Conservation (phyloP, 2,113 vertebrate genomes). For the Ceratotherium simum region DNA sequence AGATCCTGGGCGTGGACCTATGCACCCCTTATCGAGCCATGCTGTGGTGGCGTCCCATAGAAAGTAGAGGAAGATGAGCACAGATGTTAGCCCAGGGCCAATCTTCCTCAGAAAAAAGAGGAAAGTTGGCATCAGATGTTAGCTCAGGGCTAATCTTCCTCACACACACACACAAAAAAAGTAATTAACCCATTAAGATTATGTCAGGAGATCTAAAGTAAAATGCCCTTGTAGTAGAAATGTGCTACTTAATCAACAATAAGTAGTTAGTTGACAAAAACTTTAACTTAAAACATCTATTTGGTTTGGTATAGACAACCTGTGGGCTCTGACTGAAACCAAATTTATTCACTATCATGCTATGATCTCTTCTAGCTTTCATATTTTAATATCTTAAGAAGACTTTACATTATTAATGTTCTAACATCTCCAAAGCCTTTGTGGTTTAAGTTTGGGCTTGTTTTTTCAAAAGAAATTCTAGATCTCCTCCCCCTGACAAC, state of each 20-base stretch:
- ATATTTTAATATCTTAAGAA: conserved; percentile 37
- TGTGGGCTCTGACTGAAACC: background rate
- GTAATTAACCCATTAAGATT: background rate
- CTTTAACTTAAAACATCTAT: background rate
- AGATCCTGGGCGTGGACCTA: too few species aligned
- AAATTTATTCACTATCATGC: conserved; percentile 11
- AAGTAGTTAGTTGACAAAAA: background rate
- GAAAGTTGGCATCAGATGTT: too few species aligned
- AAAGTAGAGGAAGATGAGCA: too few species aligned
- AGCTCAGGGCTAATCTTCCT: too few species aligned
- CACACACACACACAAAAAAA: too few species aligned
- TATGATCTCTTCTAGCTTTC: background rate
- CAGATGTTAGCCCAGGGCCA: too few species aligned
- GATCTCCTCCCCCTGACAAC: background rate
- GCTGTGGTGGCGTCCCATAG: too few species aligned
- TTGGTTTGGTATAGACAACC: conserved; percentile 15
- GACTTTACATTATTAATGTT: background rate
- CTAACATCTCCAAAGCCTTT: conserved; percentile 13
- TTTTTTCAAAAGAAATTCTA: conserved; percentile 14
- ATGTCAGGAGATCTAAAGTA: background rate
- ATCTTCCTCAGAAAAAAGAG: too few species aligned
- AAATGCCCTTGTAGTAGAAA: conserved; percentile 26
- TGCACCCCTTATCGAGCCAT: too few species aligned
- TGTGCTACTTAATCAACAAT: background rate
- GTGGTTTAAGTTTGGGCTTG: background rate